Evolutionary conservation across 2,113 vertebrate species (phyloP), one percentile per base, ranked within the genome.

Genomic region (Embiotoca jacksoni): DNA sequence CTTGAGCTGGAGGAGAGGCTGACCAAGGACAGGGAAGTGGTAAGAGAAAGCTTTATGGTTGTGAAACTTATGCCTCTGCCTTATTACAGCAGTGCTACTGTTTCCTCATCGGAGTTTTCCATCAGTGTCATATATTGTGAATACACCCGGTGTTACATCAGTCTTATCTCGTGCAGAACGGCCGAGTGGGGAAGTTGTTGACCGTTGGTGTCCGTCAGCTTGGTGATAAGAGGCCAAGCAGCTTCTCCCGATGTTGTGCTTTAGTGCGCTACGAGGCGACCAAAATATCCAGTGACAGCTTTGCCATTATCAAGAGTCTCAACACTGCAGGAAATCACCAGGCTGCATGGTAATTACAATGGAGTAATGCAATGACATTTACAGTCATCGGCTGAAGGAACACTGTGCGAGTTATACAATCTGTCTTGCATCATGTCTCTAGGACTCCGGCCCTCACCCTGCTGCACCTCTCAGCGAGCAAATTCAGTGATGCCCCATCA

Each of bases 1-100:
- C 94, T 96, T 58, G 98, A 99, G 91, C 90, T 99, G 86, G 97
- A 98, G 82, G 97, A 97, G 74, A 95, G 98, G 79, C 91, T 99
- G 74, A 95, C 77, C 60, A 98, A 99, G 82, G 98, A 99, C 90
- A 95, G 87, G 90, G 96, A 94, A 55, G 94, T 90, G 93, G 98
- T 99, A 91, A 96, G 95, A 47, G 31, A 44, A 2, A 11, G 9
- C 41, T 44, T 13, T 44, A 3, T 9, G 41, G 41, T 44, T 23
- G 23, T 23, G 23, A 23, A 23, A 23, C 23, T 23, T 23, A 23
- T 23, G 23, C 23, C 23, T 23, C 23, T 23, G 23, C 23, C 23
- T 23, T 23, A 23, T 23, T 23, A 23, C 23, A 23, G 23, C 23
- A 23, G 23, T 23, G 23, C 23, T 23, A 23, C 23, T 23, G 23